phyloP scores from a whole-genome alignment of 1,140 invertebrate species.

The Hycleus phaleratus region DNA sequence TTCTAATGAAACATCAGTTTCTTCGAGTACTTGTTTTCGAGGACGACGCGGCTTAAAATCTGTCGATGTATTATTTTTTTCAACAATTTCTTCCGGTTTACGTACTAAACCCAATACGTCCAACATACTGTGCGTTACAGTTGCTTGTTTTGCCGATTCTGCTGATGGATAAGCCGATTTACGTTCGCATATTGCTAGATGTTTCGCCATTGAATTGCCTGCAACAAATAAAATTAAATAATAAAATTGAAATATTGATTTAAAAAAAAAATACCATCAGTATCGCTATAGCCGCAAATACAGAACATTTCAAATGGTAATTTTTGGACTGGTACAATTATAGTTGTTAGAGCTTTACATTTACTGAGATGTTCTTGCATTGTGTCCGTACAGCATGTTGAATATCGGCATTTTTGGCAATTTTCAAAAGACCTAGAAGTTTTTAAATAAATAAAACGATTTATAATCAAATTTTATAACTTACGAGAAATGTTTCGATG shows the following conservation, averaged over 20 bases:
- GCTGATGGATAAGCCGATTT: conserved; percentile 54
- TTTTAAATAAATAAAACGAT: conserved; percentile 20
- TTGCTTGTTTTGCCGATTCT: conserved; percentile 50
- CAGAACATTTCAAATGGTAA: conserved; percentile 60
- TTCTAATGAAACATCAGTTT: conserved; percentile 2
- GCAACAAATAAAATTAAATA: conserved; percentile 20
- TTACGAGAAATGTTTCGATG: conserved; percentile 62
- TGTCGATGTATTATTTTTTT: background rate
- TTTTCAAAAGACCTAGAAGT: conserved; percentile 54
- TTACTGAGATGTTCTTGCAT: conserved; percentile 60
- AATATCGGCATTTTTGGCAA: conserved; percentile 68
- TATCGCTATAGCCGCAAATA: conserved; percentile 62
- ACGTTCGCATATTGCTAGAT: conserved; percentile 53
- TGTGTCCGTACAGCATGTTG: conserved; percentile 65
- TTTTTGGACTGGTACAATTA: conserved; percentile 44
- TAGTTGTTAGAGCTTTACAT: conserved; percentile 49
- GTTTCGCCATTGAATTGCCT: conserved; percentile 59
- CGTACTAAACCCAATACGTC: conserved; percentile 48
- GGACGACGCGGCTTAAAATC: background rate
- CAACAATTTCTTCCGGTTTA: conserved; percentile 31
- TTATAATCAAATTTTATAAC: conserved; percentile 19
- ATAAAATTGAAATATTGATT: background rate
- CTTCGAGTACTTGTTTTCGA: background rate
- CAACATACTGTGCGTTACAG: conserved; percentile 47
- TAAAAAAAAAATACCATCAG: conserved; percentile 45